Percentiles rank a stretch among this genome's conserved stretches.
phyloP scores from a whole-genome alignment of 2,888 invertebrate genomes.

The Trisateles emortualis region DNA sequence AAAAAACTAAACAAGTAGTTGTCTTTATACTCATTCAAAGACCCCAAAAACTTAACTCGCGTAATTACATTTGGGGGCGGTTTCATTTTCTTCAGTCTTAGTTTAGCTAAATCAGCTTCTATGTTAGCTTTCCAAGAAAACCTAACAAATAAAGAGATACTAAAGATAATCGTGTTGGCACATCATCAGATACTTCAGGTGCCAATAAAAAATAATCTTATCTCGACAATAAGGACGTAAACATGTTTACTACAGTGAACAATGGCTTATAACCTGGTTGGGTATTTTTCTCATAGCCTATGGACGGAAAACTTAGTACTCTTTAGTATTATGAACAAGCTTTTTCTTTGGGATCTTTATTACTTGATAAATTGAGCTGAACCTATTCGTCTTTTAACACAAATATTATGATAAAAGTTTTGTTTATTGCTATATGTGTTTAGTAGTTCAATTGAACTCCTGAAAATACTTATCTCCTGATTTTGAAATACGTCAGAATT shows the following conservation, averaged over 20 bases:
- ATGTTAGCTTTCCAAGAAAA: background rate
- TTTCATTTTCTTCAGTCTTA: no score
- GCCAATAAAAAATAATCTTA: conserved; percentile 44
- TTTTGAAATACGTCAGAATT: no score
- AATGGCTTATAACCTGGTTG: background rate
- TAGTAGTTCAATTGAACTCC: no score
- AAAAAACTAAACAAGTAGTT: no score
- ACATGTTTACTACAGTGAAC: conserved; percentile 54
- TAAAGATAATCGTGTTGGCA: conserved; percentile 1
- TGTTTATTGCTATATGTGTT: no score
- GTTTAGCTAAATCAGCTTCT: background rate
- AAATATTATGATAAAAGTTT: background rate
- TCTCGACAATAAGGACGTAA: conserved; percentile 48
- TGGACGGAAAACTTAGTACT: background rate
- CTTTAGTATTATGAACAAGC: background rate
- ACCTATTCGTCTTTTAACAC: background rate
- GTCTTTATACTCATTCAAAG: no score
- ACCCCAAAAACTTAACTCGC: no score
- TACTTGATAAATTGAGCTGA: background rate
- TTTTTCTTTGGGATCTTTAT: background rate
- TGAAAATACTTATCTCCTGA: no score
- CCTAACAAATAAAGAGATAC: conserved; percentile 7
- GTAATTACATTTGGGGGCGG: no score
- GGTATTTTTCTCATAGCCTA: conserved; percentile 3
- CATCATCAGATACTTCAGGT: conserved; percentile 25